Evolutionary conservation across 2,797 vertebrate genomes (phyloP).

Genomic region (Eidolon dupreanum): DNA sequence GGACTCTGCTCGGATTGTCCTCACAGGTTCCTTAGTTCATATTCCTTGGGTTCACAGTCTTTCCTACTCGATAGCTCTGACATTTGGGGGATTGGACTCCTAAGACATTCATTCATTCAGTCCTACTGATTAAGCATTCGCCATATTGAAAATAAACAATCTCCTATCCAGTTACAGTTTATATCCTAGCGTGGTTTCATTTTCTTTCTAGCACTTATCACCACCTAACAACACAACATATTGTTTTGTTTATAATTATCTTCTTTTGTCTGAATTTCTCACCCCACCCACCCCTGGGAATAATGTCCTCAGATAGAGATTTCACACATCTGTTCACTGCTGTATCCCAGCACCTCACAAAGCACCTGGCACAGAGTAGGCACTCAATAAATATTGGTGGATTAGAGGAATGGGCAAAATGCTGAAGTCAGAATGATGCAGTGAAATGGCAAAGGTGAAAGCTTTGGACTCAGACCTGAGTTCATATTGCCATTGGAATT

Average conservation of each 20-base stretch:
- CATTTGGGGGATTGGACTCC: neutral
- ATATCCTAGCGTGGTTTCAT: neutral
- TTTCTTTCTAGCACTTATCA: neutral
- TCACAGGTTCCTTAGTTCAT: neutral
- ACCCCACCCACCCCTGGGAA: neutral
- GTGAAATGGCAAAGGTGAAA: neutral
- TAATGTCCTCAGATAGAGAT: neutral
- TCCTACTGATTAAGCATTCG: neutral
- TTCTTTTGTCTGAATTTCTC: neutral
- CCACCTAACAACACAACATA: neutral
- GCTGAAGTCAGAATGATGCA: neutral
- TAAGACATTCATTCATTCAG: neutral
- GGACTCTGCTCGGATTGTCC: neutral
- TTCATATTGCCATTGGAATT: neutral
- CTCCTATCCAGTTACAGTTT: neutral
- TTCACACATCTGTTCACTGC: neutral
- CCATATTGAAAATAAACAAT: neutral
- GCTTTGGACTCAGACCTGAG: neutral
- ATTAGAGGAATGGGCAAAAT: neutral
- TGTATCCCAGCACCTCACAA: neutral
- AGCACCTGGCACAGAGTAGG: neutral
- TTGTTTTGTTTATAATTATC: neutral
- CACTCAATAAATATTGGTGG: neutral
- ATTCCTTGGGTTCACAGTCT: neutral
- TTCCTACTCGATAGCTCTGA: neutral